Percentiles rank a stretch among this genome's conserved stretches.
Evolutionary conservation across 1,140 invertebrate species (phyloP).

Genomic region (Drosophila albomicans): DNA sequence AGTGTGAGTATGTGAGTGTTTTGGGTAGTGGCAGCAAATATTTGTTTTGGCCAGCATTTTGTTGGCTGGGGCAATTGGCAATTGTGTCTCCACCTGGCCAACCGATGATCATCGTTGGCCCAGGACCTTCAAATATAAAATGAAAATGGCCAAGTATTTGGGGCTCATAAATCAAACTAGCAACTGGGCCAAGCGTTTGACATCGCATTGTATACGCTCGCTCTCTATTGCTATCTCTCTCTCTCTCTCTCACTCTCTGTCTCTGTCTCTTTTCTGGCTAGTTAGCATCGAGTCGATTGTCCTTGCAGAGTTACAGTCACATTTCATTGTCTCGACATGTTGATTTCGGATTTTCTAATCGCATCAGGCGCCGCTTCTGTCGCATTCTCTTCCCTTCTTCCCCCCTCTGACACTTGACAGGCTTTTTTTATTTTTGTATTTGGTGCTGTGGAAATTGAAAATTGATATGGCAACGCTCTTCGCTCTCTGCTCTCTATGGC

Average conservation of each 20-base stretch:
- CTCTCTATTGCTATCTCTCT: not conserved
- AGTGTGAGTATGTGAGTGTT: not conserved
- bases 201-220: conserved; percentile 24
- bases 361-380: conserved; percentile 17
- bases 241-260: not conserved
- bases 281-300: conserved; percentile 7
- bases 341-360: conserved; percentile 59
- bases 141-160: conserved; percentile 58
- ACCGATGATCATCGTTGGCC: conserved; percentile 2
- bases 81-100: conserved; percentile 18
- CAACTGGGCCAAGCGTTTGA: conserved; percentile 66
- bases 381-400: not conserved
- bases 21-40: conserved; percentile 34
- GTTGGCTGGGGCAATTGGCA: not conserved
- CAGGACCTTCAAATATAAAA: conserved; percentile 52
- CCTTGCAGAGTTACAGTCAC: conserved; percentile 21
- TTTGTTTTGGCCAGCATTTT: conserved; percentile 38
- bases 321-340: conserved; percentile 57
- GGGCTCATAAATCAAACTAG: conserved; percentile 73
- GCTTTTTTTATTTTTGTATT: not conserved
- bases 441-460: conserved; percentile 67
- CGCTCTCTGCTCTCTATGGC: not conserved
- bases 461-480: conserved; percentile 69
- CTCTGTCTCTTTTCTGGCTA: conserved; percentile 8
- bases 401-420: conserved; percentile 57